These are phyloP conservation scores for Rhabdomys pumilio DNA, from an alignment of 2,797 vertebrate species.

Conservation along the genomic window DNA sequence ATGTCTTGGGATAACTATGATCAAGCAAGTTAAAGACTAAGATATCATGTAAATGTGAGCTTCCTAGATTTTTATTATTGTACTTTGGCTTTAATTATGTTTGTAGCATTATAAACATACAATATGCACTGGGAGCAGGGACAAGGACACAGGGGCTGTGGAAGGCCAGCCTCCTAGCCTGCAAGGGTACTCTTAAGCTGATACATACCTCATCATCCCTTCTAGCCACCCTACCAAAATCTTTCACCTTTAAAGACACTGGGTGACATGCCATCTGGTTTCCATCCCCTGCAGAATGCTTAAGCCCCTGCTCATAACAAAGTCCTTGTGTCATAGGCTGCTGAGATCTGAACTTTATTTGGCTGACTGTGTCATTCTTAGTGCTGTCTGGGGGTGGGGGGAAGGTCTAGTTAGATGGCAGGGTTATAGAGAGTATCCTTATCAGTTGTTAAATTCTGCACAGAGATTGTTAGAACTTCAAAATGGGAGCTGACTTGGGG, in stretches of 20 bases:
- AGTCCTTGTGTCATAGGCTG: conserved; percentile 50
- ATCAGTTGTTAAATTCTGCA: conserved; percentile 87
- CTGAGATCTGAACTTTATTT: conserved; percentile 64
- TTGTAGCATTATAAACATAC: background rate
- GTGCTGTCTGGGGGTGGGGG: conserved; percentile 79
- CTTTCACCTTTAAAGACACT: conserved; percentile 36
- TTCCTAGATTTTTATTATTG: background rate
- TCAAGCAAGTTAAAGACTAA: background rate
- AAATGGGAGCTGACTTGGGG: conserved; percentile 37
- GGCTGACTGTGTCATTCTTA: conserved; percentile 69
- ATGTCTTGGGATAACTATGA: background rate
- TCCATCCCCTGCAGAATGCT: conserved; percentile 38
- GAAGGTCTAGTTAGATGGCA: conserved; percentile 73
- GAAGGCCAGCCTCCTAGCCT: background rate
- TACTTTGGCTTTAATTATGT: background rate
- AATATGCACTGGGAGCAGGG: background rate
- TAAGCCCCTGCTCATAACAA: conserved; percentile 78
- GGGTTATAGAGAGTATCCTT: conserved; percentile 70
- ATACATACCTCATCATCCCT: background rate
- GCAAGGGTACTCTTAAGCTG: background rate
- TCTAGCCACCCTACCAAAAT: background rate
- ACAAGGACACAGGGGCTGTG: background rate
- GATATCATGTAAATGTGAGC: conserved; percentile 35
- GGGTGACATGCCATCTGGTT: conserved; percentile 67
- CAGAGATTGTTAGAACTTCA: conserved; percentile 65